phyloP scores from a whole-genome alignment of 2,113 vertebrate species.

The Oncorhynchus kisutch region DNA sequence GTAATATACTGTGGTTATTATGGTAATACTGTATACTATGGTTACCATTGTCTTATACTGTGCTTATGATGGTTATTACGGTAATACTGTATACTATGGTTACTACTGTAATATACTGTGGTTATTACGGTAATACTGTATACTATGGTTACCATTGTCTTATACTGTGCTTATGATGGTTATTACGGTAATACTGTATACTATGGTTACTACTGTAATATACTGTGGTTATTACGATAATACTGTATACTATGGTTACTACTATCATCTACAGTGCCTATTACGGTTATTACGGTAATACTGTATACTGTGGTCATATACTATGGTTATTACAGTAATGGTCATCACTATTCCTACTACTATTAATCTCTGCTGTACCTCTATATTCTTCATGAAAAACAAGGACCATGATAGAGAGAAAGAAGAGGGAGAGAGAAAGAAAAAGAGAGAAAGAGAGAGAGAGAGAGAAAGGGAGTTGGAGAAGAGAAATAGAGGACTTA shows the following conservation, averaged over 20 bases:
- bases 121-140: background rate
- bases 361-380: slow-evolving; percentile 44
- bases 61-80: background rate
- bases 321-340: background rate
- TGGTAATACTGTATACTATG: no score
- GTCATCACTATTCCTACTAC: background rate
- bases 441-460: background rate
- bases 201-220: no score
- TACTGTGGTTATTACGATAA: background rate
- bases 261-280: background rate
- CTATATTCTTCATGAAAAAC: slow-evolving; percentile 30
- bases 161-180: background rate
- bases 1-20: no score
- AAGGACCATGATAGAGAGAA: slow-evolving; percentile 16
- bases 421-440: no score
- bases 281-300: background rate
- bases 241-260: background rate
- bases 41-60: background rate
- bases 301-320: no score
- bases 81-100: background rate
- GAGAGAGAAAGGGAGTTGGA: background rate
- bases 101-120: background rate
- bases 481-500: background rate
- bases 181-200: background rate
- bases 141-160: background rate